Evolutionary conservation across 2,888 invertebrate genomes (phyloP), one percentile per base, ranked within the genome.

Genomic region (Dysmachus trigonus): DNA sequence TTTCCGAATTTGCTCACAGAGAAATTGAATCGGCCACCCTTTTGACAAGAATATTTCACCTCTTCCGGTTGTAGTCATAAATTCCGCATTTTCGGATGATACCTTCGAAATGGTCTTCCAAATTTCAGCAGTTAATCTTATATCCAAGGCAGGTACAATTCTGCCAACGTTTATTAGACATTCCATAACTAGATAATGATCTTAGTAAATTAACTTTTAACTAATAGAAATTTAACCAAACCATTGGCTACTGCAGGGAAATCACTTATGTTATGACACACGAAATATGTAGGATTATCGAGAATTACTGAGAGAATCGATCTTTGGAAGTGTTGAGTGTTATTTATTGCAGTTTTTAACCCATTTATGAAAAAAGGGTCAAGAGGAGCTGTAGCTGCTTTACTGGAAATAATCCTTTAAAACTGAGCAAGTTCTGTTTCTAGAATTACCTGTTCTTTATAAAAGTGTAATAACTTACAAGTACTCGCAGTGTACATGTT

Each of bases 51-150:
- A 62, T 8, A 3, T 13, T 22, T 18, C 22, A 33, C 47, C 47
- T 41, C n/a, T 22, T 1, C 13, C 22, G 30, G 31, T 10, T 82
- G 81, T 81, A 2, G 81, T 33, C 62, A 84, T 73, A 51, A 47
- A 31, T 41, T 41, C 15, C 15, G 53, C 71, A 76, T 81, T 84
- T 33, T 87, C 85, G 2, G 71, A 30, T 33, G 73, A 38, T 22
- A 87, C 62, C 30, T 81, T 79, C 15, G 73, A 82, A 15, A 87
- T 71, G 31, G 79, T 86, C 82, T 87, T 87, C 87, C 87, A 87
- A 13, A 86, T 51, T 38, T 87, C 87, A 22, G 87, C 86, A 13
- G 85, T 82, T 71, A 85, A 33, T 87, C 82, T 86, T 18, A 87
- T 77, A 76, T 87, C 87, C 1, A 87, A 35, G 38, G 38, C 38